Evolutionary conservation across 2,113 vertebrate genomes (phyloP), one percentile per base, ranked within the genome.

Genomic region (Rousettus leschenaultii): DNA sequence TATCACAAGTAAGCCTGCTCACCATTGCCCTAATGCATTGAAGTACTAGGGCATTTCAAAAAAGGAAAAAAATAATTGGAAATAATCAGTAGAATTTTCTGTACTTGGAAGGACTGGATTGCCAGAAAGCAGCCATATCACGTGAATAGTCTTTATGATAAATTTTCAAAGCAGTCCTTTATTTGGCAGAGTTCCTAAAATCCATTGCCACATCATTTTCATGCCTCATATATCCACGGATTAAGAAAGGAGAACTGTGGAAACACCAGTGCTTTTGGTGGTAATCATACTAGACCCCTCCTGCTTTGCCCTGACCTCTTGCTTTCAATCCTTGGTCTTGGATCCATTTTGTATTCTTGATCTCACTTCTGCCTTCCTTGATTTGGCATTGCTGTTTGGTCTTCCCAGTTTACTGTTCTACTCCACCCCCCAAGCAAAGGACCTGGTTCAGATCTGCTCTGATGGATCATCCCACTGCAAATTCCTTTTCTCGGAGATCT

Each of bases 181-280:
- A 75, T 84, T 97, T 89, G 92, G 75, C 75, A 96, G 84, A 89
- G 79, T 77, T 97, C 86, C 94, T 97, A 90, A 96, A 90, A 45
- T 74, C 48, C 90, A 55, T 43, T 59, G 61, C 43, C 16, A 80
- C 35, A n/a, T 90, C 40, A 45, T 93, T 95, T 89, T 91, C 35
- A 84, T 87, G 90, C 57, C 61, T 90, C 73, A 22, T 65, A 55
- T 73, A 55, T 66, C 78, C 53, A 10, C 38, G 79, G 71, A 88
- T 90, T 74, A 89, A 86, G 65, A 84, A 59, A 57, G 22, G 10
- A 88, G 45, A 89, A 82, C 71, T 28, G 43, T 53, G 43, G 40
- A 86, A 84, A 87, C 14, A 55, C 65, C 24, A 45, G 16, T 43
- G 88, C 26, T 88, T 75, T 86, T 78, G 45, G 21, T 38, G 28